These are phyloP conservation scores for Enteromius afrohamiltoni DNA, from an alignment of 2,797 vertebrate genomes.

Conservation along the genomic window DNA sequence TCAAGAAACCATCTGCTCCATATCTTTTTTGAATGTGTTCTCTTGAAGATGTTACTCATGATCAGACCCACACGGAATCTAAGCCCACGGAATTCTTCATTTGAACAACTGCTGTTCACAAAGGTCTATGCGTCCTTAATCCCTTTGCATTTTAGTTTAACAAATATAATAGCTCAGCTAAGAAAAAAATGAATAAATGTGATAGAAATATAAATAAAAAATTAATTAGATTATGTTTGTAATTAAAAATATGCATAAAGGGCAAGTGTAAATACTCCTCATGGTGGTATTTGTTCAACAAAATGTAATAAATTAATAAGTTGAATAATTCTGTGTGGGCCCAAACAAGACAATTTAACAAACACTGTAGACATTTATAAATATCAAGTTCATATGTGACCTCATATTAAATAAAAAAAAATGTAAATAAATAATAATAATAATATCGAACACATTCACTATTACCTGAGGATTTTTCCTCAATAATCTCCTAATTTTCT, in stretches of 20 bases:
- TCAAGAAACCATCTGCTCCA: slow-evolving; percentile 11
- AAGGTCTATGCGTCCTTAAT: not conserved
- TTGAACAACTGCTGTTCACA: not conserved
- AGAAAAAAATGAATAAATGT: not conserved
- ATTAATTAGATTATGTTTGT: not conserved
- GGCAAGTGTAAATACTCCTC: not conserved
- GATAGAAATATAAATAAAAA: too few species aligned
- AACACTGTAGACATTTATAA: not conserved
- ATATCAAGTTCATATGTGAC: not conserved
- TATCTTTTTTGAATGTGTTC: not conserved
- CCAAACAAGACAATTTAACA: not conserved
- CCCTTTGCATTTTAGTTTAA: not conserved
- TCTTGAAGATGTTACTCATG: slow-evolving; percentile 6
- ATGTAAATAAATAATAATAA: not conserved
- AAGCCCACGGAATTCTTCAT: not conserved
- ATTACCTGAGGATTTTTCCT: not conserved
- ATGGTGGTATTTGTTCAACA: not conserved
- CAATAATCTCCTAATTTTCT: too few species aligned
- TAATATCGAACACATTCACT: not conserved
- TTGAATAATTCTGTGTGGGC: not conserved
- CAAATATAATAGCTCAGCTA: not conserved
- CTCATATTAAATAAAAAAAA: not conserved
- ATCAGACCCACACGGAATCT: not conserved
- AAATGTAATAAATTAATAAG: not conserved
- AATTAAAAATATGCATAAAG: not conserved